phyloP scores from a whole-genome alignment of 1,140 invertebrate genomes.

The Metopolophium dirhodum region DNA sequence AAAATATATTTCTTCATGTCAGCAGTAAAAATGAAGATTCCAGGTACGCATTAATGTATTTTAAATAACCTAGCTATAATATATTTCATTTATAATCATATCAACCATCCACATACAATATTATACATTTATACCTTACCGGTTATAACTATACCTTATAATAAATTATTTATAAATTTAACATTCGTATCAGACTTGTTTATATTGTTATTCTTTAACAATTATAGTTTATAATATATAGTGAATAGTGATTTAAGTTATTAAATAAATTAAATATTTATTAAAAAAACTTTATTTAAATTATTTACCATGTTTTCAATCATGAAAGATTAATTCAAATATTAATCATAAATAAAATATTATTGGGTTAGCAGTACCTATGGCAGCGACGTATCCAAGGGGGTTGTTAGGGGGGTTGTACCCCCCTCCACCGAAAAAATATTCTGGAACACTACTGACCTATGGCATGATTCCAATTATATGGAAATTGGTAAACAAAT shows the following conservation, averaged over 20 bases:
- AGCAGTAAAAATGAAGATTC: slow-evolving; percentile 50
- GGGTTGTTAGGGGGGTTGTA: too few relatives aligned
- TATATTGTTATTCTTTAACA: not conserved
- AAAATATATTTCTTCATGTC: slow-evolving; percentile 3
- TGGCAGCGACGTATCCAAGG: too few relatives aligned
- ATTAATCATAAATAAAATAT: not conserved
- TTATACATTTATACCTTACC: not conserved
- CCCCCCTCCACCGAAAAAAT: too few relatives aligned
- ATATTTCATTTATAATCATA: not conserved
- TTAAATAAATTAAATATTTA: not conserved
- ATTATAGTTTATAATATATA: not conserved
- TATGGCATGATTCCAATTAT: too few relatives aligned
- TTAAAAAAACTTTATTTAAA: not conserved
- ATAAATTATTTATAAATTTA: too few relatives aligned
- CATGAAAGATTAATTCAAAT: not conserved
- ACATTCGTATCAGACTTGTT: not conserved
- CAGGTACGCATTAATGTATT: not conserved
- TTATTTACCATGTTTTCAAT: not conserved
- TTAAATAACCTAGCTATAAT: not conserved
- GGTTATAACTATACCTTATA: not conserved
- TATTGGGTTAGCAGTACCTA: not conserved
- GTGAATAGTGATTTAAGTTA: not conserved
- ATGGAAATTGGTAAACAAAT: not conserved
- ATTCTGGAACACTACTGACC: too few relatives aligned
- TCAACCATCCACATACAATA: not conserved